Conservation (phyloP, 2,888 invertebrate species). For the Tyria jacobaeae region DNA sequence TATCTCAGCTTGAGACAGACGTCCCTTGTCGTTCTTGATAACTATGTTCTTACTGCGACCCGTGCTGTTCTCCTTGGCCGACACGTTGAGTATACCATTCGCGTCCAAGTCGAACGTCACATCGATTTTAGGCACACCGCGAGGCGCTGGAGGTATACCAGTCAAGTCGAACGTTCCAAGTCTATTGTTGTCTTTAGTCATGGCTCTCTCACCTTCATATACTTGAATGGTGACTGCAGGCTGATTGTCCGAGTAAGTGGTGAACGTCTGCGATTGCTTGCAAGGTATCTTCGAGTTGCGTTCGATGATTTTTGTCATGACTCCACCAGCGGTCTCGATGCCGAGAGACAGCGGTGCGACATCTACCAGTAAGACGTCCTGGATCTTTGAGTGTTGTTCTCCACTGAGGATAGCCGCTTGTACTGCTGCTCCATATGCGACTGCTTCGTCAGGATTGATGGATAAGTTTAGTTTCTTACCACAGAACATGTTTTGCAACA, state of each 20-base stretch:
- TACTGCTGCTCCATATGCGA: slow-evolving; percentile 92
- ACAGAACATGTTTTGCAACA: slow-evolving; percentile 91
- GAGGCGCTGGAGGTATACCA: slow-evolving; percentile 90
- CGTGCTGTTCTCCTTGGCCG: slow-evolving; percentile 90
- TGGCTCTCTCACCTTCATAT: slow-evolving; percentile 92
- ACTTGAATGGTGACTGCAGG: slow-evolving; percentile 91
- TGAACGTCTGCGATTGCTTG: slow-evolving; percentile 91
- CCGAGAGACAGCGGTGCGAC: slow-evolving; percentile 89
- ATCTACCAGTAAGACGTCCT: slow-evolving; percentile 88
- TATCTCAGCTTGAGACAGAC: no score
- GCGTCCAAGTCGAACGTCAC: slow-evolving; percentile 92
- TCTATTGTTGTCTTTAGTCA: slow-evolving; percentile 92
- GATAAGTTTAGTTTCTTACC: slow-evolving; percentile 90
- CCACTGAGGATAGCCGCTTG: slow-evolving; percentile 91
- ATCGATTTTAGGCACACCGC: slow-evolving; percentile 89
- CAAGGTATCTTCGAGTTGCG: slow-evolving; percentile 90
- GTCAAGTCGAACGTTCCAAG: slow-evolving; percentile 89
- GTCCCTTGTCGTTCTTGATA: slow-evolving; percentile 56
- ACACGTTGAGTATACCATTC: slow-evolving; percentile 93
- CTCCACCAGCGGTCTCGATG: slow-evolving; percentile 93
- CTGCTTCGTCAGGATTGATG: slow-evolving; percentile 93
- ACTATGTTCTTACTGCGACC: slow-evolving; percentile 91
- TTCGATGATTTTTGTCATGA: slow-evolving; percentile 92
- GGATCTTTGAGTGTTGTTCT: slow-evolving; percentile 91
- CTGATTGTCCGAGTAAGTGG: slow-evolving; percentile 94